Evolutionary conservation across 2,888 invertebrate genomes (phyloP).

Genomic region (Panzeria rudis): DNA sequence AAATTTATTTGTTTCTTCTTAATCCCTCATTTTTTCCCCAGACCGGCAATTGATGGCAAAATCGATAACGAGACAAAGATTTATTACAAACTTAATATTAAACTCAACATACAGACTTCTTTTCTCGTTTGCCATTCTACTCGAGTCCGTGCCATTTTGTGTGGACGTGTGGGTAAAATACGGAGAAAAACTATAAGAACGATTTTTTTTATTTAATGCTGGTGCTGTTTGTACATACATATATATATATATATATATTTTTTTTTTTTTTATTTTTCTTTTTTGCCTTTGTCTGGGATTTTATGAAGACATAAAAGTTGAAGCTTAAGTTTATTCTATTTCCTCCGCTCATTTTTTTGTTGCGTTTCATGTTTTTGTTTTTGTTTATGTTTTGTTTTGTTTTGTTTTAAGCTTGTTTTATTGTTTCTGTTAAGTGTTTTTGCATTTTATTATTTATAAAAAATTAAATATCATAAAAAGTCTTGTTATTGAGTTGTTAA

Average conservation of each 20-base stretch:
- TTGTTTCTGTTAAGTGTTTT: conserved; percentile 64
- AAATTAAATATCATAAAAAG: conserved; percentile 15
- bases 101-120: conserved; percentile 40
- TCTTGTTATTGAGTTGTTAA: conserved; percentile 27
- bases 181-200: conserved; percentile 25
- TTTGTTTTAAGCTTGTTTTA: conserved; percentile 49
- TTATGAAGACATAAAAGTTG: conserved; percentile 69
- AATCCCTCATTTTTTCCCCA: conserved; percentile 32
- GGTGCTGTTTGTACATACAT: conserved; percentile 12
- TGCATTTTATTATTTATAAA: conserved; percentile 53
- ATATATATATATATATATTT: background rate
- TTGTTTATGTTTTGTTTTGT: conserved; percentile 10
- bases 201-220: conserved; percentile 12
- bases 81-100: conserved; percentile 62
- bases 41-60: conserved; percentile 39
- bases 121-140: conserved; percentile 3
- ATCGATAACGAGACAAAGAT: conserved; percentile 56
- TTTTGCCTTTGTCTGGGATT: conserved; percentile 59
- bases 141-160: background rate
- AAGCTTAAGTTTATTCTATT: conserved; percentile 64
- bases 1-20: conserved; percentile 40
- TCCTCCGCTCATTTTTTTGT: conserved; percentile 24
- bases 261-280: conserved; percentile 21
- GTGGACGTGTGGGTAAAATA: conserved; percentile 21
- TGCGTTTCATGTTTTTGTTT: background rate